phyloP scores from a whole-genome alignment of 2,797 vertebrate species.

The Synaphobranchus kaupii region DNA sequence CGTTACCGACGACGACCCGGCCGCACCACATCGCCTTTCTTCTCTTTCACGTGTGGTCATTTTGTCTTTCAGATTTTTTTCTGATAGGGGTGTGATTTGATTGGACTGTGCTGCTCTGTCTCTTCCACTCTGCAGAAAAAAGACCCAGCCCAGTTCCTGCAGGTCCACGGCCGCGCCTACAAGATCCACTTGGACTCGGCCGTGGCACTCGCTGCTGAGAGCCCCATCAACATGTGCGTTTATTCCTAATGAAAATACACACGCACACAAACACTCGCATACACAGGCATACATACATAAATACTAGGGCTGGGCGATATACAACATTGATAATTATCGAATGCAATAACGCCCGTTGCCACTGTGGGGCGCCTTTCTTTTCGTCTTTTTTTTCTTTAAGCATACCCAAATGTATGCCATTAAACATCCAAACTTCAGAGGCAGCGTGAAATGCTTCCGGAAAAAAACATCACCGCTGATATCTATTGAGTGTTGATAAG shows the following conservation, averaged over 20 bases:
- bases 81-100: background rate
- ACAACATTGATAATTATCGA: too few species aligned
- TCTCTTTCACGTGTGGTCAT: background rate
- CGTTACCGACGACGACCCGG: background rate
- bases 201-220: constrained; percentile 90
- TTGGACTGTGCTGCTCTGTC: background rate
- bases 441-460: too few species aligned
- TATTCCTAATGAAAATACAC: background rate
- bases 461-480: too few species aligned
- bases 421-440: too few species aligned
- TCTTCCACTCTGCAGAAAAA: constrained; percentile 79
- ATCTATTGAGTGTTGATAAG: too few species aligned
- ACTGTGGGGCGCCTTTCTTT: too few species aligned
- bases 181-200: constrained; percentile 94
- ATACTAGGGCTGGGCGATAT: too few species aligned
- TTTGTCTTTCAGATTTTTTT: background rate
- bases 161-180: constrained; percentile 95
- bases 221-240: constrained; percentile 92
- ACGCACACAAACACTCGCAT: background rate
- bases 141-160: constrained; percentile 96
- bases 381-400: too few species aligned
- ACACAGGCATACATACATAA: background rate
- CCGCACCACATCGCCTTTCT: background rate
- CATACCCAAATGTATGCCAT: too few species aligned
- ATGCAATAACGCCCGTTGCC: too few species aligned